phyloP scores from a whole-genome alignment of 1,140 invertebrate species.

The Zaprionus ghesquierei region DNA sequence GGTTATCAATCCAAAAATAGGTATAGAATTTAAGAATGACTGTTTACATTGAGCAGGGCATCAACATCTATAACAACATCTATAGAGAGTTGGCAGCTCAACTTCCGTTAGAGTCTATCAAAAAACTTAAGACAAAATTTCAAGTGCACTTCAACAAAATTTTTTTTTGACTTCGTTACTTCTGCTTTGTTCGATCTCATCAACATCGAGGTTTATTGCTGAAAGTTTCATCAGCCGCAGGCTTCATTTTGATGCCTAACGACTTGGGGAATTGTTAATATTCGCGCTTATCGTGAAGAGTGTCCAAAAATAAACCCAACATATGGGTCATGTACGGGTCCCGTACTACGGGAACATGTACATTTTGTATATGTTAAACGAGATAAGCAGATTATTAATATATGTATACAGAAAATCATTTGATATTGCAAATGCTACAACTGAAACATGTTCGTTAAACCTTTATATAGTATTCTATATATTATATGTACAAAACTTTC shows the following conservation, averaged over 20 bases:
- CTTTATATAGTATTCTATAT: not conserved
- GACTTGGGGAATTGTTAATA: conserved; percentile 8
- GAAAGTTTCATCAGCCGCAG: not conserved
- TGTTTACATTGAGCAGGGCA: not conserved
- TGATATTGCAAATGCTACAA: not conserved
- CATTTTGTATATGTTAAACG: not conserved
- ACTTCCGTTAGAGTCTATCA: not conserved
- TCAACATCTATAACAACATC: not conserved
- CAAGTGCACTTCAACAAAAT: not conserved
- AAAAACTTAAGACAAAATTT: too few relatives aligned
- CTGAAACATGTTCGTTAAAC: not conserved
- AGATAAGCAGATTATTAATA: conserved; percentile 10
- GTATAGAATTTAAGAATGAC: not conserved
- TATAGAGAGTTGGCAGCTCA: not conserved
- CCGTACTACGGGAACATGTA: not conserved
- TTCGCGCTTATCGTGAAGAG: conserved; percentile 15
- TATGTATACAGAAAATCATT: not conserved
- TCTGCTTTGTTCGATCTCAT: not conserved
- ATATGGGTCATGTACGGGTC: conserved; percentile 6
- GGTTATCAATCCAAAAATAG: conserved; percentile 25
- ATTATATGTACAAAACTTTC: not conserved
- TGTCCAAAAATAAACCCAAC: conserved; percentile 15
- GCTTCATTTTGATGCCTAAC: not conserved
- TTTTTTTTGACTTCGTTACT: not conserved
- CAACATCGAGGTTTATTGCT: not conserved